phyloP scores from a whole-genome alignment of 2,888 invertebrate genomes.

The Chloromyia formosa region DNA sequence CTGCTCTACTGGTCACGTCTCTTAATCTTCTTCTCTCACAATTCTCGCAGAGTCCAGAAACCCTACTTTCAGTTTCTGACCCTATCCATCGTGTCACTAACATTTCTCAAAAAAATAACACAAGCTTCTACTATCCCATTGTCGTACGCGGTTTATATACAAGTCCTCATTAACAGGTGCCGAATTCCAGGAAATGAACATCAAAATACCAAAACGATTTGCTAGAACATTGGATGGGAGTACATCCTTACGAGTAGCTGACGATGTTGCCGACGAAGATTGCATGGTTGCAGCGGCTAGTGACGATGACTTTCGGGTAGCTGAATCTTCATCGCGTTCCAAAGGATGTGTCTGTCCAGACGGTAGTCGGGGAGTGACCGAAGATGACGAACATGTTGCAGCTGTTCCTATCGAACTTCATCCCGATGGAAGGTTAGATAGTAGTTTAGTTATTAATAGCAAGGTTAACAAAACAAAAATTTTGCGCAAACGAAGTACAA shows the following conservation, averaged over 20 bases:
- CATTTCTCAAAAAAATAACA: too few relatives aligned
- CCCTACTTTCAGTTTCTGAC: too few relatives aligned
- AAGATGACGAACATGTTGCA: conserved; percentile 7
- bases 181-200: conserved; percentile 41
- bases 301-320: conserved; percentile 11
- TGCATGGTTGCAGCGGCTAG: conserved; percentile 33
- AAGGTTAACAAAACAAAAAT: background rate
- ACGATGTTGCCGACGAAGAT: conserved; percentile 18
- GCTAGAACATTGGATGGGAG: conserved; percentile 5
- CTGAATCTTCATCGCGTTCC: background rate
- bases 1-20: too few relatives aligned
- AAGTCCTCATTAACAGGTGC: conserved; percentile 43
- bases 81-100: too few relatives aligned
- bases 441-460: background rate
- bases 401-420: conserved; percentile 17
- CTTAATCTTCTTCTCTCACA: too few relatives aligned
- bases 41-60: too few relatives aligned
- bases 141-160: conserved; percentile 13
- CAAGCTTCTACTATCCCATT: conserved; percentile 9
- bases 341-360: conserved; percentile 9
- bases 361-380: conserved; percentile 11
- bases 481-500: background rate
- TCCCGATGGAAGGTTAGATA: conserved; percentile 36
- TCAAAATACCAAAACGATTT: background rate
- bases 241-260: conserved; percentile 5